A percentile compares a stretch with the other conserved stretches of the same genome.
phyloP scores from a whole-genome alignment of 2,113 vertebrate genomes.

The Centropus bengalensis region DNA sequence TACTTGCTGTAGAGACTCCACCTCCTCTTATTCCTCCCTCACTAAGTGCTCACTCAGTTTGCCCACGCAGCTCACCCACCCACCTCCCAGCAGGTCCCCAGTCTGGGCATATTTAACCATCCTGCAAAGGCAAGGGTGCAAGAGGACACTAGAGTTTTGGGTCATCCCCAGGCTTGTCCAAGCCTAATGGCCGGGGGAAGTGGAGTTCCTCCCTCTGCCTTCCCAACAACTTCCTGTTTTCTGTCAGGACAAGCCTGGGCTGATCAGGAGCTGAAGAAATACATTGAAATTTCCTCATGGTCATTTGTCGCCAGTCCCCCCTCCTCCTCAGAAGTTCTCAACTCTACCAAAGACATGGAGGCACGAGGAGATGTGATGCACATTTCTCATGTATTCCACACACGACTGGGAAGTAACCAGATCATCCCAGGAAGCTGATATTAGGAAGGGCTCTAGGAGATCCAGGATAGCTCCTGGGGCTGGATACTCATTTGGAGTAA shows the following conservation, averaged over 20 bases:
- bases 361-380: background rate
- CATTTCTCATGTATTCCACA: background rate
- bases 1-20: background rate
- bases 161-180: background rate
- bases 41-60: background rate
- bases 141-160: background rate
- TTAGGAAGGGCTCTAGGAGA: background rate
- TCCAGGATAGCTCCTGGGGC: background rate
- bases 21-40: background rate
- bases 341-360: background rate
- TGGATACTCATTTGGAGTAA: background rate
- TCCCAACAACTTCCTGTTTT: background rate
- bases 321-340: background rate
- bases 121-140: background rate
- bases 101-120: background rate
- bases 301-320: background rate
- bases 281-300: background rate
- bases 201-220: background rate
- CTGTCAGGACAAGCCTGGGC: background rate
- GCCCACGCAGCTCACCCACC: background rate
- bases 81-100: fast-evolving
- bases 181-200: background rate
- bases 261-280: background rate
- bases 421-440: background rate
- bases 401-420: background rate